Conservation (phyloP, 2,888 invertebrate genomes). For the Nymphalis urticae region DNA sequence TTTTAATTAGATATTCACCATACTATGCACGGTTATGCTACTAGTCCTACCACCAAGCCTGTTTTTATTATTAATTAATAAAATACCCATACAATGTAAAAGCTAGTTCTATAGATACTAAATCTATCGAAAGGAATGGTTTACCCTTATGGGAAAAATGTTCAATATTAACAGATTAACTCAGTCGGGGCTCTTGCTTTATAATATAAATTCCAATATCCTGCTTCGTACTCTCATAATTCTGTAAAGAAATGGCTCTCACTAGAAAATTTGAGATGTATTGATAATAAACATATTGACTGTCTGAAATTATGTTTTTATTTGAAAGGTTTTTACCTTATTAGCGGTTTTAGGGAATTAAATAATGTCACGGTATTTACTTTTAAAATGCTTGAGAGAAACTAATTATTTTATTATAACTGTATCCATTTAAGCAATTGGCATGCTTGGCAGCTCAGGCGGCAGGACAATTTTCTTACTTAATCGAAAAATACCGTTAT, state of each 20-base stretch:
- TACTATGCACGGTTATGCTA: too few species aligned
- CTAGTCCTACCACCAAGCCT: neutral
- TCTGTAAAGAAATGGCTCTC: slow-evolving; percentile 63
- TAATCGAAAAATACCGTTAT: too few species aligned
- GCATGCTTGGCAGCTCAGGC: too few species aligned
- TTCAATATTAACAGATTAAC: slow-evolving; percentile 72
- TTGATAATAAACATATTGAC: neutral
- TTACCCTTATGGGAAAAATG: slow-evolving; percentile 63
- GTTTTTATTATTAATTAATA: neutral
- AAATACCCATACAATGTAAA: slow-evolving; percentile 36
- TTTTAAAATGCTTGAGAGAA: too few species aligned
- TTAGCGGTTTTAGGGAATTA: too few species aligned
- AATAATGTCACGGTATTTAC: too few species aligned
- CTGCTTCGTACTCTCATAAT: slow-evolving; percentile 53
- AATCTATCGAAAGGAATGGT: slow-evolving; percentile 46
- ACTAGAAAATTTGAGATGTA: slow-evolving; percentile 60
- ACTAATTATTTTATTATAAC: too few species aligned
- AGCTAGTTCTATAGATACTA: slow-evolving; percentile 24
- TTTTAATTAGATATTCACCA: too few species aligned
- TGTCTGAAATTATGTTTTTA: too few species aligned
- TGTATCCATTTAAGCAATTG: too few species aligned
- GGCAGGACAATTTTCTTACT: too few species aligned
- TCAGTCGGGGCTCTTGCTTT: slow-evolving; percentile 44
- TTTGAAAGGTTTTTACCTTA: too few species aligned
- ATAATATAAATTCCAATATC: slow-evolving; percentile 53